Percentiles rank a stretch among this genome's conserved stretches.
Evolutionary conservation across 2,888 invertebrate genomes (phyloP).

Genomic region (Mythimna lalbum): DNA sequence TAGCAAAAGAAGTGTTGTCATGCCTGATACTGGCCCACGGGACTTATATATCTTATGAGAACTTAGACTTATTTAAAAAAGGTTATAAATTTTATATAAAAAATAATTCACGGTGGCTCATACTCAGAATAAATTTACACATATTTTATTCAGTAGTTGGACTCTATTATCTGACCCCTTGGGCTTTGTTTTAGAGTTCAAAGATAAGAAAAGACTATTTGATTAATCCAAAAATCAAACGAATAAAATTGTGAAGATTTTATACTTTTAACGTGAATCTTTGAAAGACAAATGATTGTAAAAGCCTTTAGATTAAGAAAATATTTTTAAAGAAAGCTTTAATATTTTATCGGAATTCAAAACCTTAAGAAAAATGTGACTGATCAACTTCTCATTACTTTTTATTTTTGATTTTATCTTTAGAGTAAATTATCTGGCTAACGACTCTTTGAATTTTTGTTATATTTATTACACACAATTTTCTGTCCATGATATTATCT

Average conservation of each 20-base stretch:
- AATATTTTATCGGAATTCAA: slow-evolving; percentile 4
- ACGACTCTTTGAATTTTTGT: neutral
- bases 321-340: slow-evolving; percentile 20
- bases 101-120: slow-evolving; percentile 9
- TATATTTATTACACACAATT: neutral
- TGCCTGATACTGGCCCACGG: neutral
- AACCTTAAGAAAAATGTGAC: neutral
- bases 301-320: slow-evolving; percentile 16
- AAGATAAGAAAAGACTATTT: slow-evolving; percentile 7
- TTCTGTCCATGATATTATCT: neutral
- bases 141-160: slow-evolving; percentile 1
- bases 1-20: neutral
- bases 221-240: slow-evolving; percentile 24
- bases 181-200: slow-evolving; percentile 17
- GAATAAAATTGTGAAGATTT: slow-evolving; percentile 6
- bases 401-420: neutral
- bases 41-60: slow-evolving; percentile 9
- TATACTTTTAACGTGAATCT: slow-evolving; percentile 14
- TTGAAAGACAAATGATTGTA: slow-evolving; percentile 17
- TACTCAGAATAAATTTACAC: slow-evolving; percentile 4
- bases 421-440: neutral
- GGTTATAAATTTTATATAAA: neutral
- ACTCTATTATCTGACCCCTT: neutral
- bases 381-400: too few species aligned
- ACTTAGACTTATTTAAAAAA: slow-evolving; percentile 7